Conservation (phyloP, 2,888 invertebrate genomes). For the Clistopyga incitator region DNA sequence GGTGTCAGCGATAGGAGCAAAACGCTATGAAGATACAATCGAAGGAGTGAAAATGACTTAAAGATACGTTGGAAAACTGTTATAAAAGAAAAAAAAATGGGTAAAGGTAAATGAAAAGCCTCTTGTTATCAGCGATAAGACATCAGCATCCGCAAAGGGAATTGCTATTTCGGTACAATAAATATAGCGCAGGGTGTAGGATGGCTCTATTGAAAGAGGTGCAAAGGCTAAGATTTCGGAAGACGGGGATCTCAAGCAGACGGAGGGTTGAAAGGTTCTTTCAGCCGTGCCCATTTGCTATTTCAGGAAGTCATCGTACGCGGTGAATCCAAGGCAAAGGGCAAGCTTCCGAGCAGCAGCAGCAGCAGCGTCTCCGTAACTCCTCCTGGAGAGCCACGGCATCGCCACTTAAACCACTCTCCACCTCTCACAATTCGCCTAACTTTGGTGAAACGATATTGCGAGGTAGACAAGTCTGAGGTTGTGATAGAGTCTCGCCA, state of each 20-base stretch:
- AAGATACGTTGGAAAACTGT: background rate
- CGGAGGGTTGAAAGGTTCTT: conserved; percentile 2
- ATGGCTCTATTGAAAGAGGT: background rate
- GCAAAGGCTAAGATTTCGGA: background rate
- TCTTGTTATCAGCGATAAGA: background rate
- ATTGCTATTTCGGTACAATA: background rate
- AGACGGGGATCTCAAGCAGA: conserved; percentile 12
- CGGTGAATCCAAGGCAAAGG: conserved; percentile 18
- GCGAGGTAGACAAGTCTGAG: conserved; percentile 47
- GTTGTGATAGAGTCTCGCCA: conserved; percentile 28
- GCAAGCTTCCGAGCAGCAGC: conserved; percentile 27
- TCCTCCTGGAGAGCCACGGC: conserved; percentile 20
- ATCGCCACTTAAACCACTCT: conserved; percentile 29
- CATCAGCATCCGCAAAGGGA: background rate
- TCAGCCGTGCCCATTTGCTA: conserved; percentile 3
- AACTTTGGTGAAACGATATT: conserved; percentile 62
- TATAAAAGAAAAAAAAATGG: background rate
- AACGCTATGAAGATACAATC: conserved; percentile 2
- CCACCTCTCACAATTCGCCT: conserved; percentile 41
- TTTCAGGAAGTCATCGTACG: conserved; percentile 22
- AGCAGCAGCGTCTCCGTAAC: conserved; percentile 37
- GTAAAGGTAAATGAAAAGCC: background rate
- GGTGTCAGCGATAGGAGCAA: background rate
- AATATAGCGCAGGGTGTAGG: background rate
- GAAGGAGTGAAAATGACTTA: background rate